Base-by-base conservation (phyloP, 2,113 vertebrate genomes). In the Leucoraja erinaceus region DNA sequence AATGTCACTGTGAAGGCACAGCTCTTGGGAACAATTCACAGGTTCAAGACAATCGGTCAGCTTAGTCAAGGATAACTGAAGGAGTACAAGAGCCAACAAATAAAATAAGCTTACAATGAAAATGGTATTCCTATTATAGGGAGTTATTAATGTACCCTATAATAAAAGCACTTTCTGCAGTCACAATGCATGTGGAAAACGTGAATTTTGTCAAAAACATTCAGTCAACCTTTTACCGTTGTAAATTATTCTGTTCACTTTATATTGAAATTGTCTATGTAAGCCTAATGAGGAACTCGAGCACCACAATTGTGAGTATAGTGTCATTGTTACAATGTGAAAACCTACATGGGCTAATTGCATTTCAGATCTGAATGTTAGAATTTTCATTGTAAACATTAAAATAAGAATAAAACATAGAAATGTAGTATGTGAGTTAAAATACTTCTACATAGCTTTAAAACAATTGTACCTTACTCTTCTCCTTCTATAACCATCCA, bases 41-140 rank as follows among this genome's bases (percentile, higher is more conserved):
- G 22, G 25, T 84, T 84, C 54, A 59, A 56, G 81, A 54, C 81
- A 59, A 84, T 84, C 59, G 54, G 81, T 59, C 81, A 84, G 81
- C 54, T 84, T 56, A 61, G 54, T 84, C 54, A 59, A 84, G 81
- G 81, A 59, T 22, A 84, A 56, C 56, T 84, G 54, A 84, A 11
- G 54, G 81, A 84, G 54, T 59, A n/a, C 12, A 10, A 10, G 22
- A 84, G 54, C 54, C 54, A 84, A 56, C 79, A 72, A 72, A 72
- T 22, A 72, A 72, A 72, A 68, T 68, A 68, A 68, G 66, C 66
- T 68, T 68, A 16, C 66, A 14, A 68, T 68, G 66, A 68, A 68
- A 68, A 68, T 9, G 16, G 70, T 20, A 72, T 18, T 20, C 70
- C 63, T 61, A 31, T 86, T 86, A 12, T 4, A 86, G 28, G 56